Percentiles rank a stretch among this genome's conserved stretches.
These are phyloP conservation scores for Bucco capensis DNA, from an alignment of 2,113 vertebrate species.

Conservation along the genomic window DNA sequence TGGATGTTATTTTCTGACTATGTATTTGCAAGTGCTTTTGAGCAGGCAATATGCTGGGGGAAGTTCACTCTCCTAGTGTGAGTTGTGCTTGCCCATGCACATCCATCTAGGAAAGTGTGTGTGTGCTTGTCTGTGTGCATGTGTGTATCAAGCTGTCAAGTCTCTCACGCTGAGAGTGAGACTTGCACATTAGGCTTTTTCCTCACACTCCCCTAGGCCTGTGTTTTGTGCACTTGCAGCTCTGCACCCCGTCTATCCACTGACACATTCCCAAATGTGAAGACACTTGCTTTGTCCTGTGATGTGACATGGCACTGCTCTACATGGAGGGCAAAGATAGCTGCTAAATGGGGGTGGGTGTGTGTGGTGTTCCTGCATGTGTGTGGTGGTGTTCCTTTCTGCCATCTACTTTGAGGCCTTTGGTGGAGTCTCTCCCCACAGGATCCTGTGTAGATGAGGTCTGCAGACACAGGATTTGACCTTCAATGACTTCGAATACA, in stretches of 20 bases:
- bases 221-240: not conserved
- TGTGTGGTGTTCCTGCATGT: not conserved
- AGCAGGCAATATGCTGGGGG: not conserved
- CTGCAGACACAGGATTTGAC: not conserved
- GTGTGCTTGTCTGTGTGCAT: not conserved
- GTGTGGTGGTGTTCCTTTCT: not conserved
- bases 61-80: accelerated
- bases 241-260: not conserved
- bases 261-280: accelerated
- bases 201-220: not conserved
- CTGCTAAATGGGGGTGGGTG: accelerated
- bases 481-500: not conserved
- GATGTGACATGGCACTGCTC: accelerated
- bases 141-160: not conserved
- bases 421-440: not conserved
- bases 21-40: not conserved
- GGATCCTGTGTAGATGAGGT: not conserved
- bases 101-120: not conserved
- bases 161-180: not conserved
- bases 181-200: not conserved
- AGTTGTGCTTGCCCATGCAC: accelerated
- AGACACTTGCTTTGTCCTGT: not conserved
- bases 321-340: not conserved
- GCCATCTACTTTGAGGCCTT: accelerated
- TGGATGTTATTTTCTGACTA: not conserved